Conservation (phyloP, 2,113 vertebrate genomes). For the Clinocottus analis region DNA sequence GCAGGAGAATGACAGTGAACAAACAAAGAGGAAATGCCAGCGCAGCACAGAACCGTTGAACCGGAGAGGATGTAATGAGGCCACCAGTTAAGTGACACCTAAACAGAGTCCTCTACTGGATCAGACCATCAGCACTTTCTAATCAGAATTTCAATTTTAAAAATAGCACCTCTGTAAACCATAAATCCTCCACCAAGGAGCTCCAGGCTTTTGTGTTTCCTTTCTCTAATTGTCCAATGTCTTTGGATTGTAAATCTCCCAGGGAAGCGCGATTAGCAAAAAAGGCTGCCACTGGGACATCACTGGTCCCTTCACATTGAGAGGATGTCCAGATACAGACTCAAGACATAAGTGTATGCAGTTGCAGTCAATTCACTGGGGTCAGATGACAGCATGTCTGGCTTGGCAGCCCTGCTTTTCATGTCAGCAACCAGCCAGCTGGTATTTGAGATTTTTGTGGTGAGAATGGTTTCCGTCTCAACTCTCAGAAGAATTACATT, state of each 20-base stretch:
- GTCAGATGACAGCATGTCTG: conserved; percentile 72
- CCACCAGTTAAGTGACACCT: conserved; percentile 55
- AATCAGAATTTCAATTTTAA: conserved; percentile 77
- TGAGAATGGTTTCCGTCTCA: conserved; percentile 54
- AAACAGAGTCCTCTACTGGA: conserved; percentile 53
- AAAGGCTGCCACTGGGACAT: conserved; percentile 60
- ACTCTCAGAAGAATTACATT: conserved; percentile 47
- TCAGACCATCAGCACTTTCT: conserved; percentile 69
- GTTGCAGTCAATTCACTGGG: conserved; percentile 36
- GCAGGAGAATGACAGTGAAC: conserved; percentile 36
- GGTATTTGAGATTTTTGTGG: conserved; percentile 55
- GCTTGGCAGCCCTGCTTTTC: conserved; percentile 54
- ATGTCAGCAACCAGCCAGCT: conserved; percentile 57
- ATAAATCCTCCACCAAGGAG: conserved; percentile 73
- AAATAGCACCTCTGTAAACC: conserved; percentile 66
- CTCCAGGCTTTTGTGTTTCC: conserved; percentile 70
- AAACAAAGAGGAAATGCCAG: conserved; percentile 57
- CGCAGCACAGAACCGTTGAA: conserved; percentile 22
- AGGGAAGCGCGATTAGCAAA: conserved; percentile 73
- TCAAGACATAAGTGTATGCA: conserved; percentile 45
- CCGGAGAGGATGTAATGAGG: conserved; percentile 54
- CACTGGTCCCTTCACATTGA: conserved; percentile 41
- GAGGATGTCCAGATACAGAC: conserved; percentile 70
- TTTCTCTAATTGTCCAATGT: conserved; percentile 79
- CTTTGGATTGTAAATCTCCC: conserved; percentile 76